Evolutionary conservation across 2,888 invertebrate species (phyloP), one percentile per base, ranked within the genome.

Genomic region (Griposia aprilina): DNA sequence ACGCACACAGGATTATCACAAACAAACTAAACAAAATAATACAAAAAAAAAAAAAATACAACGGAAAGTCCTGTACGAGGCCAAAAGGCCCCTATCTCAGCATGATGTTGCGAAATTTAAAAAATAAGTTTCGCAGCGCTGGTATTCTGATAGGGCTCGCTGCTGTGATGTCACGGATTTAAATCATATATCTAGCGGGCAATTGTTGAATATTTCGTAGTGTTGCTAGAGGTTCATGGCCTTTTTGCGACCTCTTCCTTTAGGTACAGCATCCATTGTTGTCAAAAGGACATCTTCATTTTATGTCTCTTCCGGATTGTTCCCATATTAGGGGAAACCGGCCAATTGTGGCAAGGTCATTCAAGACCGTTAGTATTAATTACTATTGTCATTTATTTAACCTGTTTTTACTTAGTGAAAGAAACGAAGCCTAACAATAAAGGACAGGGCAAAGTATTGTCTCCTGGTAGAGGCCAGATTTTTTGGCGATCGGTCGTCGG

Each of bases 401-500:
- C 23, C 72, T 66, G 48, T 55, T 71, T n/a, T 5, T n/a, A 36
- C 2, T 48, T 15, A 57, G 1, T 30, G n/a, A 68, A 23, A 2
- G 15, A 77, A 15, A n/a, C 20, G 84, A 84, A 84, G 70, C 73
- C 81, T 63, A 8, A 48, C 60, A 74, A 81, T 48, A 63, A 75
- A 72, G 59, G 57, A 10, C 62, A 15, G 36, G 30, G 23, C 45
- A 59, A 45, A 30, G 17, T 10, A 45, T 30, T 23, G 48, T 48
- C 15, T 13, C 1, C 5, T 30, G 13, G 1, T 17, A 66, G 10
- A 76, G 23, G 41, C 23, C 15, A 55, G 1, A 17, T 48, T 52
- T 60, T 41, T 45, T 59, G 1, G 48, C 4, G 5, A 30, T 30
- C 11, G 20, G 8, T 23, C 6, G 11, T 62, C 4, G 20, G 55